These are phyloP conservation scores for Saccostrea echinata DNA, from an alignment of 1,140 invertebrate genomes.

Conservation along the genomic window DNA sequence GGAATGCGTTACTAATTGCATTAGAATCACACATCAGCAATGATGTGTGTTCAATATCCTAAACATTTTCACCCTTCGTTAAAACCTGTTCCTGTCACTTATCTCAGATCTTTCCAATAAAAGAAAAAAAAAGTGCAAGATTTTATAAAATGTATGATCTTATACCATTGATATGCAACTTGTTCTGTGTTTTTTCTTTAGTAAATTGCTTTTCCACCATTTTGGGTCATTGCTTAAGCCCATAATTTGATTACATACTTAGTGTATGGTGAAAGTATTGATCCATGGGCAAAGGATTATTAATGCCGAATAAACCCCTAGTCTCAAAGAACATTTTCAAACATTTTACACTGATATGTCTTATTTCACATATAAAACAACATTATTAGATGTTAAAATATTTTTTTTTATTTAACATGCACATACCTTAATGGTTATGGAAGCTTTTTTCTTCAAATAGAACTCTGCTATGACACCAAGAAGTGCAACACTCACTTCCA, in stretches of 20 bases:
- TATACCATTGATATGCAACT: background rate
- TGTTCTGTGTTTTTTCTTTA: background rate
- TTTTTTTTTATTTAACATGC: background rate
- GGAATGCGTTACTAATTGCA: constrained; percentile 18
- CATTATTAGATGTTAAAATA: background rate
- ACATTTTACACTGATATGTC: background rate
- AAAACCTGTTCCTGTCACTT: constrained; percentile 5
- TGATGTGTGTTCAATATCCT: background rate
- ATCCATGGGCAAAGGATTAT: constrained; percentile 22
- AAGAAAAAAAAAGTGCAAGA: background rate
- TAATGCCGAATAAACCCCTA: constrained; percentile 15
- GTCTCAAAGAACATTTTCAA: background rate
- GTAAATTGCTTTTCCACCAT: constrained; percentile 20
- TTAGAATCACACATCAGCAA: constrained; percentile 30
- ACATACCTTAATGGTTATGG: background rate
- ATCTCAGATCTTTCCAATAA: background rate
- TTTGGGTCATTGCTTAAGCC: constrained; percentile 26
- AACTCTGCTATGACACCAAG: background rate
- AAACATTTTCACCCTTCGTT: background rate
- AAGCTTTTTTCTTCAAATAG: background rate
- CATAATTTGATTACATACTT: constrained; percentile 39
- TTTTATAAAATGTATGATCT: background rate
- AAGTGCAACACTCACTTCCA: background rate
- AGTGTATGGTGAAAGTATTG: constrained; percentile 34
- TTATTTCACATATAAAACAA: background rate